Percentiles rank a stretch among this genome's conserved stretches.
These are phyloP conservation scores for Oxyruncus cristatus DNA, from an alignment of 2,113 vertebrate species.

Conservation along the genomic window DNA sequence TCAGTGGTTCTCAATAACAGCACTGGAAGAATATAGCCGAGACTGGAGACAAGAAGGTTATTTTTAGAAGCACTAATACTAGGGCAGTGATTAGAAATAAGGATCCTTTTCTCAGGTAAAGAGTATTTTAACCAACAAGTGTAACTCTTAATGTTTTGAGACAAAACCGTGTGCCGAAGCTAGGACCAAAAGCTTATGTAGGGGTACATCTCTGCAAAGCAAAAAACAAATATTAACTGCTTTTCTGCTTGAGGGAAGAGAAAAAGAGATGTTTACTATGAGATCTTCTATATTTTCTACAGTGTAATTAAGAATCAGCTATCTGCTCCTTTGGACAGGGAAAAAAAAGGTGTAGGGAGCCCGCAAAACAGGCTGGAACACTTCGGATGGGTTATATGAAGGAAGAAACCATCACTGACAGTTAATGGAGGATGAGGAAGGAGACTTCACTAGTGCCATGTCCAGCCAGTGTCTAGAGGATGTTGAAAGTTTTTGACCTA, in stretches of 20 bases:
- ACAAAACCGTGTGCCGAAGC: neutral
- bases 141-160: neutral
- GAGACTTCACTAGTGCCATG: neutral
- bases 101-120: neutral
- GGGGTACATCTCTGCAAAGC: neutral
- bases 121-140: neutral
- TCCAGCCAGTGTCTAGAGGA: neutral
- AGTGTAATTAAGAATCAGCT: neutral
- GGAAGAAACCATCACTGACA: neutral
- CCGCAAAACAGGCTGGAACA: neutral
- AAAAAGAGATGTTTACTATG: neutral
- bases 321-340: neutral
- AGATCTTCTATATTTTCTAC: neutral
- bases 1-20: neutral
- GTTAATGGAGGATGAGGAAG: neutral
- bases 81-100: neutral
- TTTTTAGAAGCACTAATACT: conserved; percentile 1
- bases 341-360: neutral
- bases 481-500: neutral
- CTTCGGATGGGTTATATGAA: neutral
- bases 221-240: neutral
- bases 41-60: neutral
- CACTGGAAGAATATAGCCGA: neutral
- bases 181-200: neutral
- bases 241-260: neutral